Base-by-base conservation (phyloP, 2,888 invertebrate species). In the Apeira syringaria region DNA sequence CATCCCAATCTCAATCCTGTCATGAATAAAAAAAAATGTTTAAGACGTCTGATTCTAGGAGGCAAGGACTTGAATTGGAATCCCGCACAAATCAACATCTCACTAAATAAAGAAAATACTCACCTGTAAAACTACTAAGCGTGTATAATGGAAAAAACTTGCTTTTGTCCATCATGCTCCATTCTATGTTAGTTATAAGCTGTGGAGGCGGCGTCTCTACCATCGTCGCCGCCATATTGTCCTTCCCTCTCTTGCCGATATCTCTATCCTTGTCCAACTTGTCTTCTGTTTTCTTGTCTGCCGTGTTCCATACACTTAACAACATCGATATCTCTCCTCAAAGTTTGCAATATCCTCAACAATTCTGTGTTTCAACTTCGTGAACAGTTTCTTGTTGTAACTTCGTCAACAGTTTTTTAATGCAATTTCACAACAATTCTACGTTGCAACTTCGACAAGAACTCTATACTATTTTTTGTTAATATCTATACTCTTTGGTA, bases 141-240 rank as follows among this genome's bases (percentile, higher is more conserved):
- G 98, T 95, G 42, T 97, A 97, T 41, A 99, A 84, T 0, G 98
- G 98, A 71, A 97, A 97, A 76, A 98, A 99, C 74, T 97, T 98
- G 30, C 91, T 92, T 69, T 97, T 98, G 80, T 99, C 96, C 97
- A 99, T 96, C 99, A 99, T 99, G 57, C 98, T 94, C 96, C 98
- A 97, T 83, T 99, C 99, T 50, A 99, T 98, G 3, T 95, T 97
- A 13, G 94, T 94, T 49, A 96, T 95, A 38, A 94, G 92, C 59
- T 91, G 87, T 0, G 91, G 88, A 0, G 88, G 88, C 3, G 93
- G 92, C 7, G 88, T 83, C 59, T 93, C 93, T 13, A 92, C 92
- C 74, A 92, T 87, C 0, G 80, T 80, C 0, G 85, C 80, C 0
- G 83, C 80, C 80, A 84, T 88, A 0, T 35, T 56, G 5, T 32